Evolutionary conservation across 2,113 vertebrate genomes (phyloP).

Genomic region (Elephantulus edwardii): DNA sequence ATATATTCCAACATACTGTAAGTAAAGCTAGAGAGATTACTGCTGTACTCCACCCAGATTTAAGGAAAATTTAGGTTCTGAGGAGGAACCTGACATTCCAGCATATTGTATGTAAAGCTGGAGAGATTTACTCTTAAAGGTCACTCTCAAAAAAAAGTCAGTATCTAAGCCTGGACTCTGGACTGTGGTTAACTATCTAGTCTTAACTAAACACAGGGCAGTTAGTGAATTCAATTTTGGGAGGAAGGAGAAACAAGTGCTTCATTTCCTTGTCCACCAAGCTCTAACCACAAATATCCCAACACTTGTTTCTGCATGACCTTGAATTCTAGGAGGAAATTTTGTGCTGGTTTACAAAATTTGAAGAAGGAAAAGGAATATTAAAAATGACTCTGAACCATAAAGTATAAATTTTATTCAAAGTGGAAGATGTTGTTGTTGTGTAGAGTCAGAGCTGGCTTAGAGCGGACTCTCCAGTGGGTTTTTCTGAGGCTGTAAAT

Average conservation of each 20-base stretch:
- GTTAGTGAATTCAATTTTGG: background rate
- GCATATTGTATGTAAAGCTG: background rate
- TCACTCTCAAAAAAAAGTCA: background rate
- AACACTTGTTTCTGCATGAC: background rate
- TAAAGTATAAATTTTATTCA: constrained; percentile 1
- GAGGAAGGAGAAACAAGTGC: background rate
- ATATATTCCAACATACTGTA: background rate
- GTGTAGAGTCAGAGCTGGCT: too few relatives aligned
- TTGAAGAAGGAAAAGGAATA: background rate
- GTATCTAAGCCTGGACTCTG: background rate
- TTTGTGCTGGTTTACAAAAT: background rate
- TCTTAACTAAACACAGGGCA: background rate
- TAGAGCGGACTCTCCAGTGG: too few relatives aligned
- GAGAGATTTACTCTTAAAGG: background rate
- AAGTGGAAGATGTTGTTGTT: too few relatives aligned
- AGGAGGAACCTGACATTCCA: background rate
- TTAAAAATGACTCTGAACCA: constrained; percentile 18
- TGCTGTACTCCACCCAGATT: background rate
- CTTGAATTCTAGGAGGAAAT: background rate
- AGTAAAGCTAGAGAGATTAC: too few relatives aligned
- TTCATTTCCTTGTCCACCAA: background rate
- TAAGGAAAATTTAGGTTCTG: background rate
- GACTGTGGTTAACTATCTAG: background rate
- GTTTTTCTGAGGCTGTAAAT: too few relatives aligned
- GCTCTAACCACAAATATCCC: background rate